Percentiles rank a stretch among this genome's conserved stretches.
Evolutionary conservation across 1,140 invertebrate genomes (phyloP).

Genomic region (Leptinotarsa defecta): DNA sequence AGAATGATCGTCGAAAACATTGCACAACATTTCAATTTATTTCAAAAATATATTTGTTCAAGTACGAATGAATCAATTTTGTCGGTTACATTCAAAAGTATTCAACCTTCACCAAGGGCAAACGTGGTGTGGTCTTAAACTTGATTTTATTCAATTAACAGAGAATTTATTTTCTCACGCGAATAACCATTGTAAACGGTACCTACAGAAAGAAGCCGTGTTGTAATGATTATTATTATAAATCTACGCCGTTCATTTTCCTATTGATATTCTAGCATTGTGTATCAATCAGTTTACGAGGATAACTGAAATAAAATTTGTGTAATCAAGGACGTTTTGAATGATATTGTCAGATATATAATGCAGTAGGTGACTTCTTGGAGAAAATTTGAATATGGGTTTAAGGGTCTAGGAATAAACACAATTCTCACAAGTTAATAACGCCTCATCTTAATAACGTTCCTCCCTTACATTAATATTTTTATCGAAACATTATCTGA

Average conservation of each 20-base stretch:
- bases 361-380: too few relatives aligned
- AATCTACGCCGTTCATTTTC: background rate
- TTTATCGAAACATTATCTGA: too few relatives aligned
- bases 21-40: conserved; percentile 13
- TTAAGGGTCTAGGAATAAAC: too few relatives aligned
- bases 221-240: background rate
- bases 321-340: too few relatives aligned
- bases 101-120: conserved; percentile 16
- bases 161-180: conserved; percentile 15
- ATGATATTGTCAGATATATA: too few relatives aligned
- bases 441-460: too few relatives aligned
- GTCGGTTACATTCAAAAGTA: conserved; percentile 11
- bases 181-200: conserved; percentile 14
- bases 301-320: too few relatives aligned
- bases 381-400: too few relatives aligned
- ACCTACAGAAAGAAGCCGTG: background rate
- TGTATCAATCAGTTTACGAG: too few relatives aligned
- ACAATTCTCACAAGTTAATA: too few relatives aligned
- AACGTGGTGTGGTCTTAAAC: conserved; percentile 19
- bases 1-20: background rate
- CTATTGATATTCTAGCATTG: too few relatives aligned
- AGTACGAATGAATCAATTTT: conserved; percentile 17
- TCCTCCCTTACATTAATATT: too few relatives aligned
- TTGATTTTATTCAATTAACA: conserved; percentile 24
- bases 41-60: background rate